These are phyloP conservation scores for Fissipunctia ypsillon DNA, from an alignment of 2,888 invertebrate genomes.

Conservation along the genomic window DNA sequence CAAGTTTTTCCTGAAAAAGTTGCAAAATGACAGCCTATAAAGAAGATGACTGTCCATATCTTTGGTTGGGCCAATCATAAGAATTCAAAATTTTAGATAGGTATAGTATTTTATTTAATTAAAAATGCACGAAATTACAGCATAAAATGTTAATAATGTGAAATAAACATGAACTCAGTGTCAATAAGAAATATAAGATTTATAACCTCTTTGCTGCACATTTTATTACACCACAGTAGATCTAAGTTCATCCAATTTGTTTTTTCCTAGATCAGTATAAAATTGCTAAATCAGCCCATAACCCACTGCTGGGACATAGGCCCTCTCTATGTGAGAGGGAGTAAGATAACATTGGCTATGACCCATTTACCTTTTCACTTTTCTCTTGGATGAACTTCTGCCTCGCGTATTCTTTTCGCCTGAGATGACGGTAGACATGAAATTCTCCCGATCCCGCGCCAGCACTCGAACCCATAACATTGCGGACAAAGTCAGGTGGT, in stretches of 20 bases:
- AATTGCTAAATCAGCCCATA: neutral
- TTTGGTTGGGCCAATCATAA: neutral
- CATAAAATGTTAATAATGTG: no score
- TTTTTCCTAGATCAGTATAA: neutral
- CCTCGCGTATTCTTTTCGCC: conserved; percentile 98
- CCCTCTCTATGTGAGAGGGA: no score
- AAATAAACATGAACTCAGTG: neutral
- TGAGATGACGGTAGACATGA: conserved; percentile 98
- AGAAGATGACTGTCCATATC: neutral
- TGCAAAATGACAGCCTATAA: neutral
- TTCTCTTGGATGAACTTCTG: conserved; percentile 98
- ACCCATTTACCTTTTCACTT: conserved; percentile 92
- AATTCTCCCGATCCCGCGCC: conserved; percentile 99
- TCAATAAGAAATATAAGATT: neutral
- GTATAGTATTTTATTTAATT: neutral
- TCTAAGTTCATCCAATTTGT: neutral
- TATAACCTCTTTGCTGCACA: neutral
- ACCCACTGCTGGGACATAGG: neutral
- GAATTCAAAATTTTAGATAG: no score
- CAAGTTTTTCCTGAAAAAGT: conserved; percentile 93
- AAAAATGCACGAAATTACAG: neutral
- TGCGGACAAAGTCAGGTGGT: conserved; percentile 98
- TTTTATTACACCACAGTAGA: no score
- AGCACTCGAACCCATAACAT: conserved; percentile 99
- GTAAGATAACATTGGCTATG: neutral